phyloP scores from a whole-genome alignment of 2,113 vertebrate species.

The Sitta europaea region DNA sequence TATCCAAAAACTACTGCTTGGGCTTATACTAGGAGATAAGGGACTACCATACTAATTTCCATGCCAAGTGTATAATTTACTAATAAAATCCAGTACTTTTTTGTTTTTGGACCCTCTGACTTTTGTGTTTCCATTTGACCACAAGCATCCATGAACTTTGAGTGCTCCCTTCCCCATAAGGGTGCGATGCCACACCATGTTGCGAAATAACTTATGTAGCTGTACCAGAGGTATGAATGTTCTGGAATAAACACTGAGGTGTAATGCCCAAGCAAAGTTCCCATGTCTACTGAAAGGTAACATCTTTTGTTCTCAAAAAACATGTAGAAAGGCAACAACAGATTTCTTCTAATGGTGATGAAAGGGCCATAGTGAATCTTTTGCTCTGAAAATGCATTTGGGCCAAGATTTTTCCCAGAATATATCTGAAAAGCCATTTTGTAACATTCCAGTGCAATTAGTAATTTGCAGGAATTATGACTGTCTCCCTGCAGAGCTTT shows the following conservation, averaged over 20 bases:
- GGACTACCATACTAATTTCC: neutral
- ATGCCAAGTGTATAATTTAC: neutral
- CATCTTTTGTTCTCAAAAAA: neutral
- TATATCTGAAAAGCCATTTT: neutral
- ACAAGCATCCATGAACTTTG: neutral
- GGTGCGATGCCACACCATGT: neutral
- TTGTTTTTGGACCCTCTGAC: neutral
- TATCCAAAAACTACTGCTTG: neutral
- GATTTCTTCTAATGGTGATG: neutral
- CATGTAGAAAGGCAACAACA: neutral
- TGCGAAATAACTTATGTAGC: neutral
- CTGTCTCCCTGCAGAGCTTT: conserved; percentile 59
- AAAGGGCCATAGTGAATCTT: neutral
- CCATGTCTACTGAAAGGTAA: neutral
- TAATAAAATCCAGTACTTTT: rapidly evolving
- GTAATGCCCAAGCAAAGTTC: neutral
- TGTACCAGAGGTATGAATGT: neutral
- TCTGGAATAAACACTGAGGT: neutral
- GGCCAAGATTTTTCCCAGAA: neutral
- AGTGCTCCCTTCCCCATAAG: neutral
- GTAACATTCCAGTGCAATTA: conserved; percentile 26
- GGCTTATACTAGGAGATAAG: neutral
- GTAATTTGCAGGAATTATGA: conserved; percentile 49
- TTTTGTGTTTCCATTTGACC: neutral
- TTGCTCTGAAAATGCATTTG: neutral